A percentile compares a stretch with the other conserved stretches of the same genome.
phyloP scores from a whole-genome alignment of 2,888 invertebrate genomes.

The Ophraella communa region DNA sequence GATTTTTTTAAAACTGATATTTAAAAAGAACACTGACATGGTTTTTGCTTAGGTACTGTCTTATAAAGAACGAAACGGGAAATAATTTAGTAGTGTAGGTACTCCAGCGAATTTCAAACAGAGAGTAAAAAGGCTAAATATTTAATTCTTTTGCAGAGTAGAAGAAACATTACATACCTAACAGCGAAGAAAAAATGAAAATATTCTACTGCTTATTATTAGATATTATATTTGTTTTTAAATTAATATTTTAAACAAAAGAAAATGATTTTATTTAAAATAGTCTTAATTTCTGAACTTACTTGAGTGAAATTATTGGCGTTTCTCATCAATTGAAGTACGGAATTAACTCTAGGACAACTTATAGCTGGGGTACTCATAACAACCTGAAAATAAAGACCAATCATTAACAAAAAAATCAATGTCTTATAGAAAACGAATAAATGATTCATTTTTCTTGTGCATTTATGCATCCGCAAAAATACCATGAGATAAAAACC shows the following conservation, averaged over 20 bases:
- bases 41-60: too few relatives aligned
- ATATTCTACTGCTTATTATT: too few relatives aligned
- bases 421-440: not conserved
- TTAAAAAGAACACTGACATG: too few relatives aligned
- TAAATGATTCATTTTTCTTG: not conserved
- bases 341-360: constrained; percentile 36
- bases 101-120: too few relatives aligned
- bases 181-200: too few relatives aligned
- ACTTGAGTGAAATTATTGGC: constrained; percentile 31
- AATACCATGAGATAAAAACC: not conserved
- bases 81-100: too few relatives aligned
- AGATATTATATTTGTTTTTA: too few relatives aligned
- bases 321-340: constrained; percentile 30
- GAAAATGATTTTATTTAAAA: not conserved
- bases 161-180: too few relatives aligned
- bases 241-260: not conserved
- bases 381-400: not conserved
- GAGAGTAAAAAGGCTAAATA: too few relatives aligned
- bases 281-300: constrained; percentile 11
- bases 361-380: not conserved
- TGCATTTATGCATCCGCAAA: not conserved
- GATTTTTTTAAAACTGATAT: too few relatives aligned
- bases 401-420: not conserved
- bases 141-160: too few relatives aligned
- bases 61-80: too few relatives aligned